Conservation (phyloP, 1,140 invertebrate genomes). For the Berghia stephanieae region DNA sequence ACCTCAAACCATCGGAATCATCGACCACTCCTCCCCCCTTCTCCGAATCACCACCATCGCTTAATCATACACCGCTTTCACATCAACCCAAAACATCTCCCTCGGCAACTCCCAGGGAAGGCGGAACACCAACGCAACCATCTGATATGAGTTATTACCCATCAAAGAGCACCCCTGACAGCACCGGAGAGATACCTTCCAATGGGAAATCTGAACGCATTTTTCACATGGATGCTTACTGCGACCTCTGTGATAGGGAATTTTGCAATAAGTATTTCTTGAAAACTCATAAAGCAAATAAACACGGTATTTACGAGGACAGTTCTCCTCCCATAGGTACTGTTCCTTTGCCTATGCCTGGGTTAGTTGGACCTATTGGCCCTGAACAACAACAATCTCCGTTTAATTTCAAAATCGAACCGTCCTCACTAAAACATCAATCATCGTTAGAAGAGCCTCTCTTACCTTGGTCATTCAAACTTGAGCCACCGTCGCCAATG, state of each 20-base stretch:
- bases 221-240: slow-evolving; percentile 83
- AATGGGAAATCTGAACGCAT: slow-evolving; percentile 38
- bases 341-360: slow-evolving; percentile 28
- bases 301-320: slow-evolving; percentile 87
- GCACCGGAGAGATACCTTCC: slow-evolving; percentile 27
- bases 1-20: slow-evolving; percentile 87
- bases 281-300: slow-evolving; percentile 99
- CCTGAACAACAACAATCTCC: slow-evolving; percentile 16
- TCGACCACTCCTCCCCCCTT: slow-evolving; percentile 41
- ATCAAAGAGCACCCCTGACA: no score
- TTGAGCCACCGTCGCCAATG: slow-evolving; percentile 29
- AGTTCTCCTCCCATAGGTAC: slow-evolving; percentile 33
- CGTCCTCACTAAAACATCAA: slow-evolving; percentile 39
- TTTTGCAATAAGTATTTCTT: slow-evolving; percentile 70
- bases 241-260: slow-evolving; percentile 73
- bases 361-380: slow-evolving; percentile 19
- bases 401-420: slow-evolving; percentile 32
- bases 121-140: no score
- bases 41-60: slow-evolving; percentile 33
- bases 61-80: slow-evolving; percentile 7
- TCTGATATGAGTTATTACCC: no score
- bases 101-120: slow-evolving; percentile 15
- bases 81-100: neutral
- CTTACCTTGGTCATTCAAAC: slow-evolving; percentile 38
- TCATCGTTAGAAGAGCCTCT: slow-evolving; percentile 33